Evolutionary conservation across 2,888 invertebrate genomes (phyloP).

Genomic region (Thymelicus acteon): DNA sequence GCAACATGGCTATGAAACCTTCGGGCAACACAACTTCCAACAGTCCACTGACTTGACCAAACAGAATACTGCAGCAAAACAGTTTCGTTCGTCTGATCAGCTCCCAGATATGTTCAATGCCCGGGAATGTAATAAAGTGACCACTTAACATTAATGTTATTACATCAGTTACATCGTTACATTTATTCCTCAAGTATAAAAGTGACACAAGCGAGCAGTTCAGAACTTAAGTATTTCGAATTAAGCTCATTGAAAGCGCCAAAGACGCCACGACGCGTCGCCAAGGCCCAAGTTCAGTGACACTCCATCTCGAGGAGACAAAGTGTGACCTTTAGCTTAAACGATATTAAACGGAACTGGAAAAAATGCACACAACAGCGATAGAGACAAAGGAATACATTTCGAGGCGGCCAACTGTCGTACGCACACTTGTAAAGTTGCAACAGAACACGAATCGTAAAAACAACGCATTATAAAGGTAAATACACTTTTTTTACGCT

Average conservation of each 20-base stretch:
- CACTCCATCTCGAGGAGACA: slow-evolving; percentile 27
- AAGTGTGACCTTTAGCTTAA: slow-evolving; percentile 34
- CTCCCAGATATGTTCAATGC: background rate
- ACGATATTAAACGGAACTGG: slow-evolving; percentile 32
- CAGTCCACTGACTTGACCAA: no score
- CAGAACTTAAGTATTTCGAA: slow-evolving; percentile 42
- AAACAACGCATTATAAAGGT: slow-evolving; percentile 61
- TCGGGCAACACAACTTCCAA: no score
- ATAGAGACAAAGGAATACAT: slow-evolving; percentile 77
- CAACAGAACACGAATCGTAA: slow-evolving; percentile 72
- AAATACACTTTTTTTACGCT: slow-evolving; percentile 56
- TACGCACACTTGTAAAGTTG: slow-evolving; percentile 63
- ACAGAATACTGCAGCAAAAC: no score
- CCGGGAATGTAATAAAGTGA: background rate
- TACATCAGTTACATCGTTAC: background rate
- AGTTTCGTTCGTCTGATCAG: no score
- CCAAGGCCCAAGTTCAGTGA: slow-evolving; percentile 32
- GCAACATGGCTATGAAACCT: no score
- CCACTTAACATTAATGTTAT: background rate
- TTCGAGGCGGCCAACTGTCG: slow-evolving; percentile 77
- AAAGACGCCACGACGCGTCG: slow-evolving; percentile 10
- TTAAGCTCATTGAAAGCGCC: slow-evolving; percentile 24
- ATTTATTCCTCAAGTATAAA: slow-evolving; percentile 2
- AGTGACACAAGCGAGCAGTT: background rate
- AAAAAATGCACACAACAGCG: slow-evolving; percentile 60